Conservation (phyloP, 2,113 vertebrate species). For the Gallinago undulata region DNA sequence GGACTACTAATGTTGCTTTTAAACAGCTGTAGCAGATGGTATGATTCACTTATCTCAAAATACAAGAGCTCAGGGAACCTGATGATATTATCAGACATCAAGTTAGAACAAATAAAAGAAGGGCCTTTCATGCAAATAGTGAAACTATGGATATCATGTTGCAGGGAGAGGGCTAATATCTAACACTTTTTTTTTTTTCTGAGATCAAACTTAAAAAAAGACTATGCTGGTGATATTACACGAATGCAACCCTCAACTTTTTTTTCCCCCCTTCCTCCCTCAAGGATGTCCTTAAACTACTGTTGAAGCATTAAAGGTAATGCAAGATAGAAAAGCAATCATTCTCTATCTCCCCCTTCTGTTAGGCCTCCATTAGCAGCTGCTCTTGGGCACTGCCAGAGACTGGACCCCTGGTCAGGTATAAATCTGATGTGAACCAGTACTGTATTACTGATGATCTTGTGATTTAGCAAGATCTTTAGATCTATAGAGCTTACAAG, state of each 20-base stretch:
- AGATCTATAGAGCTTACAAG: background rate
- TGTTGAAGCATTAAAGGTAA: background rate
- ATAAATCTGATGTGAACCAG: background rate
- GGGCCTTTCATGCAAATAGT: conserved; percentile 33
- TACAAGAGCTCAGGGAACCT: conserved; percentile 50
- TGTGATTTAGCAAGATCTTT: background rate
- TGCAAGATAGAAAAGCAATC: background rate
- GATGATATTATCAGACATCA: conserved; percentile 36
- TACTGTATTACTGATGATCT: background rate
- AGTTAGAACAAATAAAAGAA: conserved; percentile 45
- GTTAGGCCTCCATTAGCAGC: background rate
- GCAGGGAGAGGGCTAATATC: background rate
- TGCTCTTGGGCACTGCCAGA: background rate
- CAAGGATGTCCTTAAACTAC: background rate
- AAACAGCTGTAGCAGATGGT: conserved; percentile 62
- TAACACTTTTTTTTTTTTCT: background rate
- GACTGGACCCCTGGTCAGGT: background rate
- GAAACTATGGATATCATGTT: background rate
- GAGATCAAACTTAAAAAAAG: background rate
- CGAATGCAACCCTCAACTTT: background rate
- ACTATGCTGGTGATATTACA: background rate
- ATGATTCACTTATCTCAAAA: conserved; percentile 65
- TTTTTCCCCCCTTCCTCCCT: background rate
- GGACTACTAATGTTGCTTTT: conserved; percentile 39
- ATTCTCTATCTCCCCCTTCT: background rate